These are phyloP conservation scores for Eira barbara DNA, from an alignment of 2,113 vertebrate genomes.

Conservation along the genomic window DNA sequence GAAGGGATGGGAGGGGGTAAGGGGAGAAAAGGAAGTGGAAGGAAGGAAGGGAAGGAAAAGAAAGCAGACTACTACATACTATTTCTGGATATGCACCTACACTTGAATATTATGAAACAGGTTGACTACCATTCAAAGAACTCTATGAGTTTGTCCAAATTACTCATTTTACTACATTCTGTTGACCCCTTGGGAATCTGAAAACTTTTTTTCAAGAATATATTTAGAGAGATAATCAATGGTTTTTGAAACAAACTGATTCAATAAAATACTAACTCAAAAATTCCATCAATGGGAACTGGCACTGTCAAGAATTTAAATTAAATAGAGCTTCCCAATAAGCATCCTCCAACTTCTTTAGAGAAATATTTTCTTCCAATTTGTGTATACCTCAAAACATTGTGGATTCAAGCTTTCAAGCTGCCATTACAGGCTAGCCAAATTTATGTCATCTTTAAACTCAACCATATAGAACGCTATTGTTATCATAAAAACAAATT, in stretches of 20 bases:
- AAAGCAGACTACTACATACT: neutral
- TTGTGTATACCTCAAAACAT: constrained; percentile 17
- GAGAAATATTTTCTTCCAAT: constrained; percentile 25
- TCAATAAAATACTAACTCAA: constrained; percentile 36
- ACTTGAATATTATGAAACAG: constrained; percentile 3
- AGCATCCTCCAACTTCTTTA: constrained; percentile 8
- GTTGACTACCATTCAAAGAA: neutral
- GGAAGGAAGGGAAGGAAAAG: neutral
- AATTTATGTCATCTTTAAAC: constrained; percentile 37
- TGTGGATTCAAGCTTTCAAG: neutral
- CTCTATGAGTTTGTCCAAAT: neutral
- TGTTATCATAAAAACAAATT: constrained; percentile 48
- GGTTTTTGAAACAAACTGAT: neutral
- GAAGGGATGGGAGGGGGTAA: rapidly evolving
- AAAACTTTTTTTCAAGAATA: constrained; percentile 17
- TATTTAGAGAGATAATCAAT: neutral
- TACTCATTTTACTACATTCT: neutral
- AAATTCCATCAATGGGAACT: constrained; percentile 32
- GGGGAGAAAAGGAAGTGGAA: too few species aligned
- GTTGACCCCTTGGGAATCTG: neutral
- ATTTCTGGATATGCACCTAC: neutral
- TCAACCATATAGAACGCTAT: constrained; percentile 38
- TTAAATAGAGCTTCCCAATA: neutral
- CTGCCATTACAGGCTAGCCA: neutral
- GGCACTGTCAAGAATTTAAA: constrained; percentile 28